A percentile compares a stretch with the other conserved stretches of the same genome.
Evolutionary conservation across 2,113 vertebrate genomes (phyloP).

Genomic region (Felis catus): F.catus_Fca126_mat1.0 CM031415.1:170298001-170298500

Average conservation of each 20-base stretch:
- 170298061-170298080: not conserved
- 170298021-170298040: not conserved
- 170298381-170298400: not conserved
- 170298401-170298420: not conserved
- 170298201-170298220: not conserved
- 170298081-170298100: not conserved
- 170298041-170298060: not conserved
- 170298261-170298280: not conserved
- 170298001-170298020: not conserved
- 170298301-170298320: not conserved
- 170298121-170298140: not conserved
- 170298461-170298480: not conserved
- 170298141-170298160: not conserved
- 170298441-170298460: not conserved
- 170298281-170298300: not conserved
- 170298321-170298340: not conserved
- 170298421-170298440: not conserved
- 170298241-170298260: not conserved
- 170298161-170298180: not conserved
- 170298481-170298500: not conserved
- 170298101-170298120: not conserved
- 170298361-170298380: not conserved
- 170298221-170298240: not conserved
- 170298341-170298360: not conserved
- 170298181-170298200: not conserved